A percentile compares a stretch with the other conserved stretches of the same genome.
Evolutionary conservation across 2,888 invertebrate species (phyloP).

Genomic region (Gari tellinella): DNA sequence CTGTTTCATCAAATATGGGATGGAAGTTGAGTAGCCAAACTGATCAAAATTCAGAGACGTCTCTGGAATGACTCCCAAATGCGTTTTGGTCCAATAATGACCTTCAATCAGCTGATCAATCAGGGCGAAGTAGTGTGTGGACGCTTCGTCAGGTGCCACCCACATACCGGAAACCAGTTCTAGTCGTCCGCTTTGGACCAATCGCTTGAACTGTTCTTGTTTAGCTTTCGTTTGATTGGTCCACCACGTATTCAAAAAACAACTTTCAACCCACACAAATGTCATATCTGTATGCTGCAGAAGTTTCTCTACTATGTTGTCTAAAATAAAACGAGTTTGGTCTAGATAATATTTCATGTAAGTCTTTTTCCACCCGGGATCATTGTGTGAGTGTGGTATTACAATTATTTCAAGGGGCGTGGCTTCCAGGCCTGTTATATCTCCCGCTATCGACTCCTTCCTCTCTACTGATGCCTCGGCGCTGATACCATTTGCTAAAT

Average conservation of each 20-base stretch:
- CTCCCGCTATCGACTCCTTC: background rate
- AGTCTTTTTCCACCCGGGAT: slow-evolving; percentile 98
- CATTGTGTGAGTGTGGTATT: slow-evolving; percentile 97
- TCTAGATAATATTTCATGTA: slow-evolving; percentile 96
- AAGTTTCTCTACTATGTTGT: slow-evolving; percentile 95
- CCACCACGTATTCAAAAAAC: slow-evolving; percentile 80
- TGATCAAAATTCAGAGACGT: slow-evolving; percentile 80
- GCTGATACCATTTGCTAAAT: background rate
- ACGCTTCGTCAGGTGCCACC: slow-evolving; percentile 82
- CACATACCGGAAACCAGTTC: slow-evolving; percentile 81
- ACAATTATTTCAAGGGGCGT: slow-evolving; percentile 86
- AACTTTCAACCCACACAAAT: slow-evolving; percentile 81
- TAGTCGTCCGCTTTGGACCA: slow-evolving; percentile 71
- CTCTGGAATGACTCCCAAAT: slow-evolving; percentile 85
- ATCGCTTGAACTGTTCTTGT: slow-evolving; percentile 51
- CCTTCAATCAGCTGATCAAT: slow-evolving; percentile 80
- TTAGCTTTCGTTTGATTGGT: slow-evolving; percentile 53
- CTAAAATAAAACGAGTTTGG: slow-evolving; percentile 91
- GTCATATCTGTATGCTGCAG: slow-evolving; percentile 89
- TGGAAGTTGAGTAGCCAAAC: slow-evolving; percentile 79
- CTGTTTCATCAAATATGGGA: slow-evolving; percentile 75
- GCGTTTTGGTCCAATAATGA: slow-evolving; percentile 77
- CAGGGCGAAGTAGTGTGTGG: slow-evolving; percentile 75
- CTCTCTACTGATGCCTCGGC: background rate
- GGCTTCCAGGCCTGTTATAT: background rate